Evolutionary conservation across 1,140 invertebrate species (phyloP).

Genomic region (Nixonia krombeini): DNA sequence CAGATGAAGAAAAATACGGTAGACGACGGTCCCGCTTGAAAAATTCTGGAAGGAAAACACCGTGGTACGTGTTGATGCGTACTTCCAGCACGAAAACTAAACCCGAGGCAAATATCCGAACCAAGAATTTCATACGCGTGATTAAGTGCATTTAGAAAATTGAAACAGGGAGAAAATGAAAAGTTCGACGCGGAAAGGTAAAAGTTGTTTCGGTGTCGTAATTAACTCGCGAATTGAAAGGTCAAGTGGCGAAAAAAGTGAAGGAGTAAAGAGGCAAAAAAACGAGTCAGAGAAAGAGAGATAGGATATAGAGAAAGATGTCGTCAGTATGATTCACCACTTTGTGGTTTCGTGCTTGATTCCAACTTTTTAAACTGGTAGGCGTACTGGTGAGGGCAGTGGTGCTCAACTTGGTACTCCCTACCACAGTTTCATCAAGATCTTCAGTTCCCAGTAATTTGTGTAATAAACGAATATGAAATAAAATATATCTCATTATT

Average conservation of each 20-base stretch:
- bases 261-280: slow-evolving; percentile 20
- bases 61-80: too few species aligned
- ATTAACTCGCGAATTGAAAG: background rate
- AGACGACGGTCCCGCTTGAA: too few species aligned
- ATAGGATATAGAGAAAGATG: slow-evolving; percentile 42
- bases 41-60: too few species aligned
- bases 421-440: slow-evolving; percentile 3
- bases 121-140: too few species aligned
- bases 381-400: slow-evolving; percentile 35
- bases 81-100: too few species aligned
- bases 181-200: background rate
- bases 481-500: too few species aligned
- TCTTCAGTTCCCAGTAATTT: too few species aligned
- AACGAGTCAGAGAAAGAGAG: slow-evolving; percentile 35
- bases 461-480: too few species aligned
- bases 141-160: too few species aligned
- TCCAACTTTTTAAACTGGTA: slow-evolving; percentile 27
- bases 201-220: background rate
- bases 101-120: too few species aligned
- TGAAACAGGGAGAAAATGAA: background rate
- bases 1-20: too few species aligned
- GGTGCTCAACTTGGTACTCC: slow-evolving; percentile 29
- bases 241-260: slow-evolving; percentile 7
- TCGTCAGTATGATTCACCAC: slow-evolving; percentile 59
- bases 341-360: slow-evolving; percentile 43